phyloP scores from a whole-genome alignment of 2,113 vertebrate genomes.

The Sinosuthora webbiana region DNA sequence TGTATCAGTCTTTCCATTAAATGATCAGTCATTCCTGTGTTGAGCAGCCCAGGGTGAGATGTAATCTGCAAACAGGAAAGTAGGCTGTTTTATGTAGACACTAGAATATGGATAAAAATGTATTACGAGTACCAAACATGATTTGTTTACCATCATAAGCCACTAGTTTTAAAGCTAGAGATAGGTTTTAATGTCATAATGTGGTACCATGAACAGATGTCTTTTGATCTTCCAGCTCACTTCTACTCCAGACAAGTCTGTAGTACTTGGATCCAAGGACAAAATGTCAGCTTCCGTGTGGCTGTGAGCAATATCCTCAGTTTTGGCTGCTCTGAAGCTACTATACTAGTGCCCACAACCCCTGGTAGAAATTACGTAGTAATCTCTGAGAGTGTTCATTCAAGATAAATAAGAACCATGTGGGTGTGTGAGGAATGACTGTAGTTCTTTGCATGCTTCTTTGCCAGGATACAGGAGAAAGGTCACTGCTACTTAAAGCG shows the following conservation, averaged over 20 bases:
- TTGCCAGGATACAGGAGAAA: background rate
- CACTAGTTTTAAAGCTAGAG: background rate
- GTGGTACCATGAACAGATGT: background rate
- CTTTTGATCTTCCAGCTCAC: background rate
- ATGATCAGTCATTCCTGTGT: background rate
- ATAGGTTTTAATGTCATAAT: background rate
- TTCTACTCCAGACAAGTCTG: background rate
- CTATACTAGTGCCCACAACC: background rate
- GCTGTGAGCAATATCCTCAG: background rate
- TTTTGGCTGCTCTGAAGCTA: conserved; percentile 9
- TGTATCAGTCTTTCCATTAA: background rate
- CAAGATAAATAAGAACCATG: conserved; percentile 47
- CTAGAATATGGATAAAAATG: background rate
- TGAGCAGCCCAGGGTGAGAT: background rate
- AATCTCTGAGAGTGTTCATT: conserved; percentile 34
- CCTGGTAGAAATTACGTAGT: conserved; percentile 34
- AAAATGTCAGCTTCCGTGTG: background rate
- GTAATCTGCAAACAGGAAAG: background rate
- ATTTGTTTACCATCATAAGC: background rate
- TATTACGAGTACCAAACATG: background rate
- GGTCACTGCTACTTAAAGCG: background rate
- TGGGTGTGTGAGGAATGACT: background rate
- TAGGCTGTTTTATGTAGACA: background rate
- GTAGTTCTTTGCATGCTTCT: background rate
- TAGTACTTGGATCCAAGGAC: background rate